Evolutionary conservation across 2,113 vertebrate species (phyloP), one percentile per base, ranked within the genome.

Genomic region (Cephalopterus ornatus): DNA sequence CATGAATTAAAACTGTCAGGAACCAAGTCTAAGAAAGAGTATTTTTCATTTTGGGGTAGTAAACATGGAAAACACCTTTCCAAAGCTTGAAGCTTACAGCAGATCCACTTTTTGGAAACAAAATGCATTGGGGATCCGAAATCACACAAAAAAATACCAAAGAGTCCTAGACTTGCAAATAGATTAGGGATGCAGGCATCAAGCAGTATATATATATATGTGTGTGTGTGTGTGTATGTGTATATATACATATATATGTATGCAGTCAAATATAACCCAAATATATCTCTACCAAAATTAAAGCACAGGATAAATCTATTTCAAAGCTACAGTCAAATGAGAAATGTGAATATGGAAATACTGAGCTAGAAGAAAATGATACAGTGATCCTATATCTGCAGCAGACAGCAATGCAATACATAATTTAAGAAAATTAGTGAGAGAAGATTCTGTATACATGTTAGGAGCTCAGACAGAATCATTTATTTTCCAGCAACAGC

Each of bases 401-500:
- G 71, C 44, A 84, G 61, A 75, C 8, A 86, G 56, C 22, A 71
- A 73, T 47, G 73, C 39, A 89, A 93, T 85, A 66, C 56, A 88
- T 96, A 95, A 95, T 96, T 96, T 95, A 90, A n/a, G 63, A 85
- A 97, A 96, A 95, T 92, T 92, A 93, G 89, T 8, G 14, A 97
- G 68, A 49, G 87, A 59, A 76, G 70, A 92, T 74, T 96, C 70
- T 95, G 55, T 85, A 35, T 95, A 89, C 63, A 83, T 56, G 56
- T 94, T 97, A 92, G 70, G 55, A 89, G 35, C 87, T 96, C 74
- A 91, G 90, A 52, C 41, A 93, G 55, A 97, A 96, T 96, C 66
- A 96, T 97, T 98, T 96, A 94, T 81, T 96, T 95, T 95, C 89
- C 50, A 95, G 74, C 46, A 97, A 97, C 61, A 91, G 80, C 47